Evolutionary conservation across 2,888 invertebrate genomes (phyloP), one percentile per base, ranked within the genome.

Genomic region (Eupelmus urozonus): DNA sequence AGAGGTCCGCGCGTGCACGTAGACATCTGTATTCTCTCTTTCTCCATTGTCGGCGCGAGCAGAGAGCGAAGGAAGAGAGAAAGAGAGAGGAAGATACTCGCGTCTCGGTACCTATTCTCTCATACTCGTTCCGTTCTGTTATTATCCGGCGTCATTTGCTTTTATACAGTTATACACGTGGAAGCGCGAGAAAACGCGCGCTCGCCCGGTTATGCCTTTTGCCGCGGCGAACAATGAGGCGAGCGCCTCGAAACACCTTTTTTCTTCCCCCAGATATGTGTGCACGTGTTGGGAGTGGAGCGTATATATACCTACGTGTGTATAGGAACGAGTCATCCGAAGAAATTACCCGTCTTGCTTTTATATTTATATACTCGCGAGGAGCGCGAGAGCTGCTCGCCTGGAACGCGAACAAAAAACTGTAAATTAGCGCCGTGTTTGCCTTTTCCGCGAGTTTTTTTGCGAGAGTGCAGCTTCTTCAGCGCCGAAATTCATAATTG

Each of bases 121-220:
- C 57, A 49, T 40, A 63, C 27, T 27, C 65, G 49, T 60, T 67
- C 27, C 72, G 66, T 70, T 72, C 65, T 51, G 72, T 72, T 72
- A 77, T 78, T 73, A 78, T 42, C 66, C 67, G 49, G 13, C 78
- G 67, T 78, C 67, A 73, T 78, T 78, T 78, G 67, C 67, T 72
- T 53, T 71, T 67, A 45, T 78, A 78, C 73, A 78, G 78, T 73
- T 78, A 78, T 53, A 67, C 72, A 62, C 66, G 53, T 71, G 60
- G 72, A 73, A 67, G 67, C 60, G 77, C 72, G 77, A 67, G 73
- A 78, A 73, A 73, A 73, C 59, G 23, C 63, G 55, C 71, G 53
- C 55, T 63, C 63, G 57, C 20, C 20, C 20, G 16, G 18, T 53
- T 2, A 45, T 45, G 13, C 16, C 69, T 76, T 63, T 66, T 59